phyloP scores from a whole-genome alignment of 64 coral and sea anemone species.

The Montipora sp. region DNA sequence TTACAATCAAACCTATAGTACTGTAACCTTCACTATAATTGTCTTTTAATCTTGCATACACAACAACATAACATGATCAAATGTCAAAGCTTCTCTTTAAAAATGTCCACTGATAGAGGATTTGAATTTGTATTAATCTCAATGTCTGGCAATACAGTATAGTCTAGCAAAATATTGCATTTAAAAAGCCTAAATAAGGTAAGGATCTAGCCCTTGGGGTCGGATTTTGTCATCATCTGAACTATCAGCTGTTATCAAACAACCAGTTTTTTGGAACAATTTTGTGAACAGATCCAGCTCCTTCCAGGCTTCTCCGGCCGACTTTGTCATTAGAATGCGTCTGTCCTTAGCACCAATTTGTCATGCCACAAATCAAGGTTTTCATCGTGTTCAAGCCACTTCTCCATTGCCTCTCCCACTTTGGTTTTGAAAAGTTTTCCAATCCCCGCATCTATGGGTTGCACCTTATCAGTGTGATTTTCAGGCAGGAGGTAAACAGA shows the following conservation, averaged over 20 bases:
- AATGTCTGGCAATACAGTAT: too few relatives aligned
- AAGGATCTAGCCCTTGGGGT: constrained; percentile 1
- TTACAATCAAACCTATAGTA: too few relatives aligned
- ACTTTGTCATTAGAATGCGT: constrained; percentile 31
- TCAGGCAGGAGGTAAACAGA: constrained; percentile 22
- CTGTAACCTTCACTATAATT: too few relatives aligned
- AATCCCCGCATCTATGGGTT: constrained; percentile 54
- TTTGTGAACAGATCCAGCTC: constrained; percentile 18
- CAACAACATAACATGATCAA: too few relatives aligned
- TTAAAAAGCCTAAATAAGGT: too few relatives aligned
- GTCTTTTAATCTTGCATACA: too few relatives aligned
- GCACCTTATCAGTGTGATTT: constrained; percentile 9
- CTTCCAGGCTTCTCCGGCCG: constrained; percentile 8
- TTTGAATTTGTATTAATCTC: too few relatives aligned
- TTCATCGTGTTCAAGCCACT: constrained; percentile 23
- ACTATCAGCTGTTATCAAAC: constrained; percentile 10
- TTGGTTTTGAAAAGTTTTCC: constrained; percentile 23
- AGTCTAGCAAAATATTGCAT: too few relatives aligned
- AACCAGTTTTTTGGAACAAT: constrained; percentile 29
- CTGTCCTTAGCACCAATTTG: constrained; percentile 20
- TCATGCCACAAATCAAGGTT: constrained; percentile 41
- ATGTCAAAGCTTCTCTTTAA: not conserved
- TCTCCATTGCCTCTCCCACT: constrained; percentile 42
- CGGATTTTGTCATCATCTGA: constrained; percentile 13
- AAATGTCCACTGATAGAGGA: not conserved